Base-by-base conservation (phyloP, 2,888 invertebrate genomes). In the Ellobium chinense region DNA sequence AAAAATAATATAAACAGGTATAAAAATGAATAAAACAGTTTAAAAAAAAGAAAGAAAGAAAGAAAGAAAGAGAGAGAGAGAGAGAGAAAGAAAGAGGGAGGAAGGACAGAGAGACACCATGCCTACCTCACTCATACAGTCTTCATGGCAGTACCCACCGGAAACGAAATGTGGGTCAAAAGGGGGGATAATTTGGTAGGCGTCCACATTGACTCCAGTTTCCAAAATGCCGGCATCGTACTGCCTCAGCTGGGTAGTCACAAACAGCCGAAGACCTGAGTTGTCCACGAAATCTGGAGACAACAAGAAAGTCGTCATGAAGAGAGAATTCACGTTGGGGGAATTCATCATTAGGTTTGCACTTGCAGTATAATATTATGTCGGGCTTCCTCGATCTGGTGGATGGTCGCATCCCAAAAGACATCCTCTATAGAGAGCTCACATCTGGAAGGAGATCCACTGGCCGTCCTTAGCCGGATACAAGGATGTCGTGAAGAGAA, bases 281-380 rank as follows among this genome's bases (percentile, higher is more conserved):
- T 36, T 69, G 58, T 78, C 77, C 60, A 78, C 69, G 24, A 36
- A 78, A 27, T 69, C 77, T 78, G 77, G 21, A 29, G 37, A 60
- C n/a, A n/a, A n/a, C n/a, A n/a, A n/a, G n/a, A n/a, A n/a, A n/a
- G n/a, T n/a, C n/a, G n/a, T n/a, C n/a, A n/a, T n/a, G n/a, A n/a
- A n/a, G n/a, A n/a, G n/a, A n/a, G n/a, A n/a, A n/a, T n/a, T n/a
- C n/a, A n/a, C n/a, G n/a, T n/a, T n/a, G n/a, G n/a, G n/a, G n/a
- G n/a, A n/a, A n/a, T n/a, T n/a, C n/a, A n/a, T n/a, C n/a, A n/a
- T n/a, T n/a, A n/a, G n/a, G n/a, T n/a, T n/a, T n/a, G n/a, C n/a
- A n/a, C n/a, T n/a, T n/a, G n/a, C n/a, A n/a, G n/a, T n/a, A n/a
- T n/a, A n/a, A n/a, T n/a, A n/a, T n/a, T n/a, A n/a, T n/a, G n/a